A percentile compares a stretch with the other conserved stretches of the same genome.
These are phyloP conservation scores for Palythoa heliodiscus DNA, from an alignment of 92 coral and sea anemone species.

Conservation along the genomic window DNA sequence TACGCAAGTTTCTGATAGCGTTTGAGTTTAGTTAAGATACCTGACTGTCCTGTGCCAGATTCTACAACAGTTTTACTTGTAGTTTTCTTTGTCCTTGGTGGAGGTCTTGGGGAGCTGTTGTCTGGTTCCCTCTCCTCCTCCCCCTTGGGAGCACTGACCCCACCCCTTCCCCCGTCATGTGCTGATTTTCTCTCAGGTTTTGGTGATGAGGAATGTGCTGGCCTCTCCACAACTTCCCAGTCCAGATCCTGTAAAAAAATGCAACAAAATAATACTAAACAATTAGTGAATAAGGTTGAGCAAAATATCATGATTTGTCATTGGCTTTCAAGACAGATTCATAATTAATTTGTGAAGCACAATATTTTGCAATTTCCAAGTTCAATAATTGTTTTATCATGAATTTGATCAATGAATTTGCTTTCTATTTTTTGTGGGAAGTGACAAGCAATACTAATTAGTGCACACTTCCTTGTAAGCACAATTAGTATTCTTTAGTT, in stretches of 20 bases:
- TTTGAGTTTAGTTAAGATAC: not conserved
- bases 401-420: too few species aligned
- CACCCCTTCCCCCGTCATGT: slow-evolving; percentile 11
- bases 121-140: slow-evolving; percentile 11
- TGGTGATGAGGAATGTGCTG: slow-evolving; percentile 46
- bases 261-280: not conserved
- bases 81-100: slow-evolving; percentile 31
- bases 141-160: not conserved
- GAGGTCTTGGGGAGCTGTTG: slow-evolving; percentile 27
- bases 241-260: slow-evolving; percentile 68
- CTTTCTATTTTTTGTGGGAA: too few species aligned
- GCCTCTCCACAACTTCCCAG: slow-evolving; percentile 82
- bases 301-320: too few species aligned
- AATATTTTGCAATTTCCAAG: too few species aligned
- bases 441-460: too few species aligned
- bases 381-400: too few species aligned
- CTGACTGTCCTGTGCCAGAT: not conserved
- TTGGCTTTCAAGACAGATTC: too few species aligned
- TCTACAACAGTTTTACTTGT: not conserved
- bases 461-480: too few species aligned
- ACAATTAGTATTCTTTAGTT: too few species aligned
- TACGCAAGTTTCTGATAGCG: not conserved
- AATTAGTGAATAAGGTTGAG: not conserved
- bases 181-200: slow-evolving; percentile 14
- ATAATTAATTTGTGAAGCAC: too few species aligned